Evolutionary conservation across 2,888 invertebrate species (phyloP).

Genomic region (Xylota sylvarum): DNA sequence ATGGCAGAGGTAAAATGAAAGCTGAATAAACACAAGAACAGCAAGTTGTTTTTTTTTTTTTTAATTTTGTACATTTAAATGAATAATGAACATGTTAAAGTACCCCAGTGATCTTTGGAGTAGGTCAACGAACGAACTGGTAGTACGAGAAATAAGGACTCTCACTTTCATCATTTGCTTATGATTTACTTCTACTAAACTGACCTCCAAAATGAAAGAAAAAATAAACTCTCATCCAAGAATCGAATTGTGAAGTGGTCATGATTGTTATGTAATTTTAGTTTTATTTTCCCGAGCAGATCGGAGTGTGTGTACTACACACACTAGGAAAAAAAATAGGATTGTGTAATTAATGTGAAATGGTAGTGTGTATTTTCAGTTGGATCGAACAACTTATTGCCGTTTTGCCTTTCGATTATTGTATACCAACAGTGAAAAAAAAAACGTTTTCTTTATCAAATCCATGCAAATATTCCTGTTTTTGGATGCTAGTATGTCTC

Average conservation of each 20-base stretch:
- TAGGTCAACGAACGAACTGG: constrained; percentile 20
- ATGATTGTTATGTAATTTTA: constrained; percentile 2
- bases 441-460: no score
- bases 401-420: no score
- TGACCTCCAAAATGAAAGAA: constrained; percentile 15
- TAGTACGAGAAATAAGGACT: neutral
- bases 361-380: neutral
- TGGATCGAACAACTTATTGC: no score
- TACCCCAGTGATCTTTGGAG: constrained; percentile 6
- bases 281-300: neutral
- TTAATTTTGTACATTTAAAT: neutral
- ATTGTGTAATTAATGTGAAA: neutral
- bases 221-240: neutral
- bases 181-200: constrained; percentile 3
- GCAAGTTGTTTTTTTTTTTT: neutral
- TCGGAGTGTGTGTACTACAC: neutral
- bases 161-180: constrained; percentile 4
- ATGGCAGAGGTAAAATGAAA: constrained; percentile 15
- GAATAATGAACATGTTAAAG: constrained; percentile 17
- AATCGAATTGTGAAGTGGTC: neutral
- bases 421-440: no score
- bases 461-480: no score
- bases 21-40: neutral
- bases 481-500: no score
- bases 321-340: no score